Conservation (phyloP, 2,113 vertebrate species). For the Sus scrofa region DNA sequence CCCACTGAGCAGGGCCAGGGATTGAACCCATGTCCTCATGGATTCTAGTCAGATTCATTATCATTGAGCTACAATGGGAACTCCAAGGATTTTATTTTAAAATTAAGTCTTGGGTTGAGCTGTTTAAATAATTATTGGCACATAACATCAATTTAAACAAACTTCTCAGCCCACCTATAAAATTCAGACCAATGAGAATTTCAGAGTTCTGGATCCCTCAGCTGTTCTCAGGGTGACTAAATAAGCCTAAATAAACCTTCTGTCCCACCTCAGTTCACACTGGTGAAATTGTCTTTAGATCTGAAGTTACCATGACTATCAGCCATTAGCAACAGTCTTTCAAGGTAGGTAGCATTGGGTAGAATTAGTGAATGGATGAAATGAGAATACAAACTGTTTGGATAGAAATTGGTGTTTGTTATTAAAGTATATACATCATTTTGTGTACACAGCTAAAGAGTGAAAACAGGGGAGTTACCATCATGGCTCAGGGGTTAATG, state of each 20-base stretch:
- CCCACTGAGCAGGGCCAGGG: too few species aligned
- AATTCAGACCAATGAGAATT: background rate
- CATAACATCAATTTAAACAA: constrained; percentile 50
- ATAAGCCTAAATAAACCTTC: background rate
- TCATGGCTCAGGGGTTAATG: too few species aligned
- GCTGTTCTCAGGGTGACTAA: background rate
- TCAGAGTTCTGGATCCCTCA: background rate
- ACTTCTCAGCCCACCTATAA: background rate
- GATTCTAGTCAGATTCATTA: too few species aligned
- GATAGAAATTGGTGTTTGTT: background rate
- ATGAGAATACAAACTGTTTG: background rate
- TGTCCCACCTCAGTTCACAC: fast-evolving
- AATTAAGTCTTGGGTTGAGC: background rate
- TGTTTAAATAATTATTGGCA: constrained; percentile 75
- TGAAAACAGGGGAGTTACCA: too few species aligned
- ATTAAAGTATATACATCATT: background rate
- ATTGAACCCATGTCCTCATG: too few species aligned
- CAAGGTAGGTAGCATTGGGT: background rate
- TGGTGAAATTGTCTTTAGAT: background rate
- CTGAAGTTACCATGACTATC: background rate
- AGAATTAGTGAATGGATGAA: background rate
- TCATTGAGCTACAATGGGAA: too few species aligned
- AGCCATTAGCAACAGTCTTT: background rate
- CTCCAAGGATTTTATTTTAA: too few species aligned
- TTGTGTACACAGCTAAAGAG: background rate